phyloP scores from a whole-genome alignment of 1,140 invertebrate genomes.

The Heliothis virescens region DNA sequence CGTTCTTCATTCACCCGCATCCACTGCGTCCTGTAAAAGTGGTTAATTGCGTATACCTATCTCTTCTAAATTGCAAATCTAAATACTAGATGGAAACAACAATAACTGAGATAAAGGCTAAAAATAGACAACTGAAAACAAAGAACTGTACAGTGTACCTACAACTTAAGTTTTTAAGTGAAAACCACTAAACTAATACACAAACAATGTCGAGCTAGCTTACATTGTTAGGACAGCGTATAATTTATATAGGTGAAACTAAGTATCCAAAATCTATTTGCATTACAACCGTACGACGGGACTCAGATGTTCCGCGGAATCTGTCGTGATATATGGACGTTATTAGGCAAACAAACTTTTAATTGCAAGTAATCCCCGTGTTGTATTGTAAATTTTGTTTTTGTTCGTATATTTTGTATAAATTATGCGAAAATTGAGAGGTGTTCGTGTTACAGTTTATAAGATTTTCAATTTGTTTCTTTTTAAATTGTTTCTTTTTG shows the following conservation, averaged over 20 bases:
- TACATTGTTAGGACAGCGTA: conserved; percentile 26
- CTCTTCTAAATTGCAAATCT: too few species aligned
- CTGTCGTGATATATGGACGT: conserved; percentile 76
- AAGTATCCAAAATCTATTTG: conserved; percentile 67
- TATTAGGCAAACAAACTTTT: conserved; percentile 82
- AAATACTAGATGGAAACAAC: background rate
- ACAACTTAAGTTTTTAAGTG: conserved; percentile 24
- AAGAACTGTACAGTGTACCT: background rate
- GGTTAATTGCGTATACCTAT: too few species aligned
- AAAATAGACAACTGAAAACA: background rate
- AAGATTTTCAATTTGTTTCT: conserved; percentile 28
- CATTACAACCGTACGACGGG: conserved; percentile 61
- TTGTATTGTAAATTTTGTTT: conserved; percentile 70
- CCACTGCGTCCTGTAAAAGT: too few species aligned
- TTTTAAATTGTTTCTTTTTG: background rate
- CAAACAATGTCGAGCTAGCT: conserved; percentile 31
- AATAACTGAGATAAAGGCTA: background rate
- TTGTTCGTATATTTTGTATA: conserved; percentile 38
- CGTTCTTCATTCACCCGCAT: too few species aligned
- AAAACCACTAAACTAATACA: conserved; percentile 34
- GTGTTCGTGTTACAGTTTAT: conserved; percentile 12
- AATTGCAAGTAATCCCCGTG: conserved; percentile 80
- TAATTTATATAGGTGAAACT: conserved; percentile 41
- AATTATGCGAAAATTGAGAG: conserved; percentile 33
- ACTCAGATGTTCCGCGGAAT: conserved; percentile 71